Evolutionary conservation across 2,113 vertebrate genomes (phyloP), one percentile per base, ranked within the genome.

Genomic region (Lamprologus callipterus): DNA sequence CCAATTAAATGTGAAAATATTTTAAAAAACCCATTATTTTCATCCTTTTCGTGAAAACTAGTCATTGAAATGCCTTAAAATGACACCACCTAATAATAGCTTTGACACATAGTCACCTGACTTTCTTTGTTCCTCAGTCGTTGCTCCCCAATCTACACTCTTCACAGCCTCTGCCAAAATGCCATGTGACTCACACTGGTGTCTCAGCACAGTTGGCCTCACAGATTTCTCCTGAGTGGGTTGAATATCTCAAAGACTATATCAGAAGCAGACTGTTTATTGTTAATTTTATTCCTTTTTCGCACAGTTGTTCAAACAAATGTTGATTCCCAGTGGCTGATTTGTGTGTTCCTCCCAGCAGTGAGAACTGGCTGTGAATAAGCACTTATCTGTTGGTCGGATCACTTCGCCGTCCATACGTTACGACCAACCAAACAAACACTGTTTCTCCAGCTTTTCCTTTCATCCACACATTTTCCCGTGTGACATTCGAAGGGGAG

Each of bases 331-430:
- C 54, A 70, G 42, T 4, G 65, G 89, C 55, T 86, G 42, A 89
- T 88, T 26, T 80, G 79, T 85, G 87, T 78, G 84, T 63, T 57
- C 58, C 14, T 49, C 86, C n/a, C 80, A 80, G 81, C 13, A 5
- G 23, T 85, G 82, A 84, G 83, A 92, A 88, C 37, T 7, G 28
- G 81, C 81, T 84, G 37, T 86, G 55, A 89, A 85, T 86, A 40
- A 85, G 23, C 47, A 21, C 84, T 81, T 79, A 65, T 85, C 83
- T 81, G n/a, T 83, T 16, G 8, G 70, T 85, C 49, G 21, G 45
- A 88, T 81, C 23, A 31, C 8, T 65, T 91, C 21, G 40, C 19
- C 26, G 49, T 79, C 53, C 16, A 7, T 33, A 79, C 57, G 8
- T 54, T 51, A 58, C 14, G 9, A n/a, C 16, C 83, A 57, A 53